Evolutionary conservation across 2,797 vertebrate species (phyloP).

Genomic region (Tiaroga cobitis): DNA sequence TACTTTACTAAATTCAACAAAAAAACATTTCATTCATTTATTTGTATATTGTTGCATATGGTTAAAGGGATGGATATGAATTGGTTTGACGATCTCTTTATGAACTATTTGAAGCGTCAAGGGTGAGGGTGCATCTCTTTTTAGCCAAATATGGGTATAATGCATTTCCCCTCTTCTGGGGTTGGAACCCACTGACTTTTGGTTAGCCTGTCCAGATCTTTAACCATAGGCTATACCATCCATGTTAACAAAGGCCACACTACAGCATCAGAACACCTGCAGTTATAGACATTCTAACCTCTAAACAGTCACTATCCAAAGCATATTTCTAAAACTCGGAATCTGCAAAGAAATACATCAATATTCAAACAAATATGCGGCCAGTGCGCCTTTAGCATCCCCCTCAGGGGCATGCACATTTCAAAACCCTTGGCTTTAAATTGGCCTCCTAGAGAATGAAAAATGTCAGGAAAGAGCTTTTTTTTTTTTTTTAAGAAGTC

Average conservation of each 20-base stretch:
- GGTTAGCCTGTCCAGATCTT: neutral
- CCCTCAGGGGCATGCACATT: constrained; percentile 75
- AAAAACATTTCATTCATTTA: too few relatives aligned
- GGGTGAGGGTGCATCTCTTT: neutral
- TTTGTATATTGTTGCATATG: neutral
- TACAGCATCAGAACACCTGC: neutral
- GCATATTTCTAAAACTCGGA: neutral
- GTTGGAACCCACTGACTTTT: neutral
- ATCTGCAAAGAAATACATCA: constrained; percentile 43
- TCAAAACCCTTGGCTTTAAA: constrained; percentile 76
- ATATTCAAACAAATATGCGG: constrained; percentile 72
- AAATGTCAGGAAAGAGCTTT: constrained; percentile 72
- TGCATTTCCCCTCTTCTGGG: neutral
- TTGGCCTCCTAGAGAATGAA: constrained; percentile 77
- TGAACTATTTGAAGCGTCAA: too few relatives aligned
- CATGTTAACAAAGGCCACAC: neutral
- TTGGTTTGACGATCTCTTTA: too few relatives aligned
- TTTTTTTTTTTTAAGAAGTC: constrained; percentile 75
- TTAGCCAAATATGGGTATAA: neutral
- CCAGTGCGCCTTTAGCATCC: constrained; percentile 75
- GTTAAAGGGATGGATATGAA: neutral
- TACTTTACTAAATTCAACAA: neutral
- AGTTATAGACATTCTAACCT: neutral
- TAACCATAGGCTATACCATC: neutral
- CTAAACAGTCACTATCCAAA: neutral